These are phyloP conservation scores for Zonotrichia leucophrys DNA, from an alignment of 2,113 vertebrate species.

Conservation along the genomic window DNA sequence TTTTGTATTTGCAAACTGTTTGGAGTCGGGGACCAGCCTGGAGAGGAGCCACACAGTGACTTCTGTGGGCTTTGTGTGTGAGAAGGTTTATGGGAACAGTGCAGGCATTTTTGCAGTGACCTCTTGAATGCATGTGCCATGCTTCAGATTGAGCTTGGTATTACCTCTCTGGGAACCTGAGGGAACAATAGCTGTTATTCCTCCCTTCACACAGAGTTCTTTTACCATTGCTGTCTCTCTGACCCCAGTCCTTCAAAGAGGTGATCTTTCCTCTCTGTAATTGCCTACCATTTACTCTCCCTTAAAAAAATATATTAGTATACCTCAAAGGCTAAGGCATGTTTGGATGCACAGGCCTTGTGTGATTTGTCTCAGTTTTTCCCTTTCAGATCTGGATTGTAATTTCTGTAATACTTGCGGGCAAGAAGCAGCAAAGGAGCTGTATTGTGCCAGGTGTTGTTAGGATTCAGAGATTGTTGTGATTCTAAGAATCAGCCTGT, in stretches of 20 bases:
- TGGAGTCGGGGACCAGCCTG: background rate
- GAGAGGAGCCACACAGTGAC: background rate
- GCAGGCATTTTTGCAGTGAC: background rate
- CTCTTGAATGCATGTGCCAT: background rate
- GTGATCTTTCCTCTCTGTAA: background rate
- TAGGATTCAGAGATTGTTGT: background rate
- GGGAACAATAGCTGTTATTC: background rate
- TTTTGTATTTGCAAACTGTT: background rate
- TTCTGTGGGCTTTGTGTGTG: background rate
- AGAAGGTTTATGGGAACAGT: background rate
- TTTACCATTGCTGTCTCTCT: background rate
- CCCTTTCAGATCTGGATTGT: background rate
- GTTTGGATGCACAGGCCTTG: background rate
- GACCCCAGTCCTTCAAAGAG: background rate
- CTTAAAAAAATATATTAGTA: background rate
- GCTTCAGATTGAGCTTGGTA: background rate
- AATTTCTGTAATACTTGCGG: background rate
- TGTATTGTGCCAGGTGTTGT: background rate
- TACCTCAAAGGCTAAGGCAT: background rate
- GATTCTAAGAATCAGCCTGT: background rate
- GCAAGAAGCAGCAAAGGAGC: background rate
- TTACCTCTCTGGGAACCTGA: background rate
- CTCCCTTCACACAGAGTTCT: accelerated
- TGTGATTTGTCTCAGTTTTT: background rate
- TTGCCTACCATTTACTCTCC: background rate